Evolutionary conservation across 92 coral and sea anemone species (phyloP), one percentile per base, ranked within the genome.

Genomic region (Hydrozoanthus gracilis): DNA sequence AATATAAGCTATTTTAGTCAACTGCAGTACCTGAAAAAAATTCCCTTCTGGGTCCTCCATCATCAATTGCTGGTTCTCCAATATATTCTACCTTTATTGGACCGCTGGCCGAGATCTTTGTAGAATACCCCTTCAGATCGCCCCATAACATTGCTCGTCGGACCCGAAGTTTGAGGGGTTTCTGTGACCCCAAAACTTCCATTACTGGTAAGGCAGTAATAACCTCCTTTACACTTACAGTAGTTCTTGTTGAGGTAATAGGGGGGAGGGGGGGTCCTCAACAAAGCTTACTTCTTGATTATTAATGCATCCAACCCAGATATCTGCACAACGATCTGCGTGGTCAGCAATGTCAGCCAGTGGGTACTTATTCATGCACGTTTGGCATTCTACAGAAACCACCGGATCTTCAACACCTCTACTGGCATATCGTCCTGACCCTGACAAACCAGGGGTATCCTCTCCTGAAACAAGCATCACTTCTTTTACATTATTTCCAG

Each of bases 321-420:
- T 79, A 79, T 79, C 71, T 44, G 72, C 72, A 51, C 84, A 60
- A 3, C 35, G 48, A 48, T 60, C 72, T 79, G 71, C 84, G 39
- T 79, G 84, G 54, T 79, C 84, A 44, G 84, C 71, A 44, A 39
- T 79, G 51, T 60, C 72, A 60, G 52, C 44, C 35, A 60, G 27
- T 79, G 84, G 84, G 73, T 61, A 79, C 44, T 61, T 66, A 44
- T 58, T 44, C 54, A 58, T 44, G 58, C 84, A 79, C 71, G 84
- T 79, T 79, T 72, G 84, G 56, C 84, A 79, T 66, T 79, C 84
- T 79, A 60, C 71, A 73, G 78, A 73, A 73, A 73, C 78, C 61
- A 73, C 78, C n/a, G 78, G 73, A 73, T 50, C 78, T 49, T 73
- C 78, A 73, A 73, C 44, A 73, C 78, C 78, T 73, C 78, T 73